These are phyloP conservation scores for Periophthalmus magnuspinnatus DNA, from an alignment of 2,797 vertebrate species.

Conservation along the genomic window DNA sequence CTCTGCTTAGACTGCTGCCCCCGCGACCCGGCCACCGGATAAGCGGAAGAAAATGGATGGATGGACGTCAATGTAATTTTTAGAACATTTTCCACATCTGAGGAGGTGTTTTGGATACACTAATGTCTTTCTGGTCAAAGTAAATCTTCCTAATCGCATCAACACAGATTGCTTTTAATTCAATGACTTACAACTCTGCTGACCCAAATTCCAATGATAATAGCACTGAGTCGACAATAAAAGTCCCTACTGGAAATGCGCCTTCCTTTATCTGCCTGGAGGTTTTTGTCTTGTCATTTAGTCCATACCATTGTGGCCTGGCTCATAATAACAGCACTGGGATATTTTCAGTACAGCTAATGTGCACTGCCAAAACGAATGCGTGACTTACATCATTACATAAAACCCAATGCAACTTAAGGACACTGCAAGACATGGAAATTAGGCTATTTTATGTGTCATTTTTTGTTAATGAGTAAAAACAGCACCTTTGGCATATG, in stretches of 20 bases:
- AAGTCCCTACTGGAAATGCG: not conserved
- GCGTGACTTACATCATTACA: not conserved
- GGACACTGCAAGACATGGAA: not conserved
- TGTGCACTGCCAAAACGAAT: conserved; percentile 11
- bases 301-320: conserved; percentile 41
- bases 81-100: too few species aligned
- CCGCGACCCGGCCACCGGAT: too few species aligned
- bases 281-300: conserved; percentile 31
- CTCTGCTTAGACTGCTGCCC: too few species aligned
- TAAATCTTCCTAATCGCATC: too few species aligned
- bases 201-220: not conserved
- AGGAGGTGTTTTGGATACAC: too few species aligned
- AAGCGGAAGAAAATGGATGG: too few species aligned
- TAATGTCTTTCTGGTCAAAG: too few species aligned
- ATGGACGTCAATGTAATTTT: too few species aligned
- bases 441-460: not conserved
- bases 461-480: conserved; percentile 11
- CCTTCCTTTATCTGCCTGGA: conserved; percentile 15
- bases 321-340: conserved; percentile 16
- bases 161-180: not conserved
- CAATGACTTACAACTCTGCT: not conserved
- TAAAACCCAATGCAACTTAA: not conserved
- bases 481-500: conserved; percentile 7
- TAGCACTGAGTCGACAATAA: too few species aligned
- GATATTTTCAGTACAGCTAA: conserved; percentile 12